These are phyloP conservation scores for Caenorhabditis plicata DNA, from an alignment of 2,888 invertebrate species.

Conservation along the genomic window DNA sequence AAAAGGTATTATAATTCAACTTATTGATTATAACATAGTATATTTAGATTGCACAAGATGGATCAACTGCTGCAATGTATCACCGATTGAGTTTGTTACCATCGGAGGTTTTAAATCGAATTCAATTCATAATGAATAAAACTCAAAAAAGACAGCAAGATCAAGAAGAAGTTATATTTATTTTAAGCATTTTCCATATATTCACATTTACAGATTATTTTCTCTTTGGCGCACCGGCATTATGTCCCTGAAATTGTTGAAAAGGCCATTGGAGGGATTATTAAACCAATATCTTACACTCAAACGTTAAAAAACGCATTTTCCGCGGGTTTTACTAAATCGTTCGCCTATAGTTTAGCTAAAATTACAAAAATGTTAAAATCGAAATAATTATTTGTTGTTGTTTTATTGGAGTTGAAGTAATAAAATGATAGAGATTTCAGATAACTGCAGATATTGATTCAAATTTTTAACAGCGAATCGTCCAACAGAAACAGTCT, in stretches of 20 bases:
- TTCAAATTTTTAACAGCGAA: too few relatives aligned
- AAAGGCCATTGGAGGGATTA: constrained; percentile 47
- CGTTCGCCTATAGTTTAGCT: constrained; percentile 49
- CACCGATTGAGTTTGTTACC: constrained; percentile 63
- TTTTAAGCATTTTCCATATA: neutral
- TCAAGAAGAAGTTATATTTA: constrained; percentile 40
- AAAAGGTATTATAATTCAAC: constrained; percentile 16
- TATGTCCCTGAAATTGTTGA: constrained; percentile 52
- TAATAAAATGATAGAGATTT: too few relatives aligned
- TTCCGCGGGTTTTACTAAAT: constrained; percentile 52
- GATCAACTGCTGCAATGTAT: constrained; percentile 56
- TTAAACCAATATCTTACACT: constrained; percentile 42
- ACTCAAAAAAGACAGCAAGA: constrained; percentile 34
- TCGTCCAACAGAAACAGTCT: too few relatives aligned
- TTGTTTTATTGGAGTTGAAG: neutral
- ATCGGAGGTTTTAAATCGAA: constrained; percentile 38
- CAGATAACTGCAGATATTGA: too few relatives aligned
- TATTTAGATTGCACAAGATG: constrained; percentile 40
- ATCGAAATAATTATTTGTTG: constrained; percentile 9
- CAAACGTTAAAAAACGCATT: constrained; percentile 61
- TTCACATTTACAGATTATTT: constrained; percentile 48
- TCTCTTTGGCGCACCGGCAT: constrained; percentile 59
- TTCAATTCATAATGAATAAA: constrained; percentile 37
- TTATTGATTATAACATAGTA: neutral
- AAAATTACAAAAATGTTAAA: constrained; percentile 47